phyloP scores from a whole-genome alignment of 2,888 invertebrate species.

The Cephus nigrinus region DNA sequence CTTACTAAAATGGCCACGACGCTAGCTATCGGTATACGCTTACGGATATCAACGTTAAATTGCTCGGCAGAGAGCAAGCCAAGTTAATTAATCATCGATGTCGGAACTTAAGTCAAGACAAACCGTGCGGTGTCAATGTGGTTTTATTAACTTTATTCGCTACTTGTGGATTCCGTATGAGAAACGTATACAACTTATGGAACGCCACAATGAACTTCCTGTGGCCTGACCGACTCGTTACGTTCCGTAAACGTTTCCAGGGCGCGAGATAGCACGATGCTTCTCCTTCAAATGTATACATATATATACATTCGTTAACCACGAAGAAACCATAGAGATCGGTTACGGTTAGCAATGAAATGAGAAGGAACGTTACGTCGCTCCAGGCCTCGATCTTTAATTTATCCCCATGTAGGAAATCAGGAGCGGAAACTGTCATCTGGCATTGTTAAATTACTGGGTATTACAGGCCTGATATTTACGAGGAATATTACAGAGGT shows the following conservation, averaged over 20 bases:
- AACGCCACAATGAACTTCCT: background rate
- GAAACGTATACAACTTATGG: background rate
- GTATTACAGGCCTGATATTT: constrained; percentile 1
- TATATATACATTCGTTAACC: too few species aligned
- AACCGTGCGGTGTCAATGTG: background rate
- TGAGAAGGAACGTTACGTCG: background rate
- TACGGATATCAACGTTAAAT: background rate
- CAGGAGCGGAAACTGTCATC: background rate
- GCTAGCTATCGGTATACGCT: background rate
- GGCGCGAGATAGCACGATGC: background rate
- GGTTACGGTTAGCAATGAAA: background rate
- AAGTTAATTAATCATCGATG: background rate
- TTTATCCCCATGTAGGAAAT: background rate
- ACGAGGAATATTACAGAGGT: background rate
- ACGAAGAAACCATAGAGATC: background rate
- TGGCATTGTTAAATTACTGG: background rate
- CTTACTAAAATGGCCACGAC: background rate
- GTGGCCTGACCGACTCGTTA: background rate
- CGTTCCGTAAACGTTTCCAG: background rate
- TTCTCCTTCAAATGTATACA: background rate
- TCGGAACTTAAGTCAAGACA: background rate
- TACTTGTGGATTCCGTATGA: background rate
- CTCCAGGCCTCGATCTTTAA: background rate
- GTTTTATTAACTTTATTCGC: background rate
- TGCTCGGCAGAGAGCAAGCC: background rate